phyloP scores from a whole-genome alignment of 2,888 invertebrate species.

The Reticulitermes lucifugus region DNA sequence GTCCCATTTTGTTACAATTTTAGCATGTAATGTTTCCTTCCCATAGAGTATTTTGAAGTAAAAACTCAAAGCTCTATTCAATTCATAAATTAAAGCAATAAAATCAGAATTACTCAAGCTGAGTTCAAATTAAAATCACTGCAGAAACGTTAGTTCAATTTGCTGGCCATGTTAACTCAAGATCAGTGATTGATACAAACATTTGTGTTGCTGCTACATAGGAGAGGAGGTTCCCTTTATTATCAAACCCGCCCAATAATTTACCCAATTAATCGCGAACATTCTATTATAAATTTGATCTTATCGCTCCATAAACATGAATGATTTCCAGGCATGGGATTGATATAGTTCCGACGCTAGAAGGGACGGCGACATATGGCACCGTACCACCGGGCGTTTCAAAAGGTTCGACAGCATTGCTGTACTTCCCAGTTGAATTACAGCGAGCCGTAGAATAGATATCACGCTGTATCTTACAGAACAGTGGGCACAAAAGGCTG shows the following conservation, averaged over 20 bases:
- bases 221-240: conserved; percentile 22
- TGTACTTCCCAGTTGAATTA: too few relatives aligned
- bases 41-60: neutral
- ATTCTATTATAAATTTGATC: conserved; percentile 41
- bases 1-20: too few relatives aligned
- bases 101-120: neutral
- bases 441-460: too few relatives aligned
- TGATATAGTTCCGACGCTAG: conserved; percentile 33
- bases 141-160: neutral
- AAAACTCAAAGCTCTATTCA: neutral
- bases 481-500: too few relatives aligned
- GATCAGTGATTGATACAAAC: conserved; percentile 21
- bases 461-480: too few relatives aligned
- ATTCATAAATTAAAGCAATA: neutral
- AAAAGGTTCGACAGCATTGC: neutral
- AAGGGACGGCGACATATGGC: neutral
- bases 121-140: neutral
- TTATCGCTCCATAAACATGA: conserved; percentile 39
- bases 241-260: conserved; percentile 25
- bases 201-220: neutral
- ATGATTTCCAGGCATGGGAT: conserved; percentile 17
- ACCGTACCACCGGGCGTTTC: neutral
- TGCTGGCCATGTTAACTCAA: neutral
- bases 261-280: conserved; percentile 36
- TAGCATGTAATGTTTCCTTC: too few relatives aligned